Base-by-base conservation (phyloP, 2,797 vertebrate genomes). In the Anisognathus igniventris region DNA sequence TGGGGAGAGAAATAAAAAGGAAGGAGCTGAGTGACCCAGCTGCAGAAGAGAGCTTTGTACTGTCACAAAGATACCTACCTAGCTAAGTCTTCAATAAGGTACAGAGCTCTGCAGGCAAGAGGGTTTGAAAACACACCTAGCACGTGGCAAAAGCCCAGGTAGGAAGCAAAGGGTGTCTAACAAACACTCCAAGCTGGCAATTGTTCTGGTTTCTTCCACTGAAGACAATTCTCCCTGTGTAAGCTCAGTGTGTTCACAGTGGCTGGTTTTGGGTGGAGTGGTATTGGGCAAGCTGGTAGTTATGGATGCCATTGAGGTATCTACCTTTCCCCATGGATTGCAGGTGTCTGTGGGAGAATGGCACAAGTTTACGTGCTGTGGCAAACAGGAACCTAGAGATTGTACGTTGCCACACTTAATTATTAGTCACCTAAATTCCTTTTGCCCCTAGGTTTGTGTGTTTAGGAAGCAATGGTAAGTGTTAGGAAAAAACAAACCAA, bases 321-420 rank as follows among this genome's bases (percentile, higher is more conserved):
- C 92, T 79, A 7, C 86, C 82, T 91, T 88, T 80, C 75, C 91
- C 76, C 62, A 40, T 31, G 73, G 42, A 68, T 72, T 92, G 90
- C 87, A 75, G 91, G 73, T 75, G 75, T 44, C 22, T 93, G 72
- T 94, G 79, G 66, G 57, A 96, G 91, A 90, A 77, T 48, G 50
- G 91, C 87, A 95, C 61, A 93, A 90, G 66, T 79, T 75, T 72
- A 74, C 44, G 62, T 78, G 47, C 90, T 47, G 54, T 75, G 73
- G 87, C 93, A 96, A 96, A 95, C 94, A 96, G 94, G 95, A 96
- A 95, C 91, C 79, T 80, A 92, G 77, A 91, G 90, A 96, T 39
- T 84, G 91, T 68, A 74, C 65, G 85, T 90, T 94, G 94, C 70
- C 88, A 94, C 65, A 84, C 62, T 87, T 85, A 83, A 75, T 75